Evolutionary conservation across 2,888 invertebrate genomes (phyloP).

Genomic region (Sussaba pulchella): DNA sequence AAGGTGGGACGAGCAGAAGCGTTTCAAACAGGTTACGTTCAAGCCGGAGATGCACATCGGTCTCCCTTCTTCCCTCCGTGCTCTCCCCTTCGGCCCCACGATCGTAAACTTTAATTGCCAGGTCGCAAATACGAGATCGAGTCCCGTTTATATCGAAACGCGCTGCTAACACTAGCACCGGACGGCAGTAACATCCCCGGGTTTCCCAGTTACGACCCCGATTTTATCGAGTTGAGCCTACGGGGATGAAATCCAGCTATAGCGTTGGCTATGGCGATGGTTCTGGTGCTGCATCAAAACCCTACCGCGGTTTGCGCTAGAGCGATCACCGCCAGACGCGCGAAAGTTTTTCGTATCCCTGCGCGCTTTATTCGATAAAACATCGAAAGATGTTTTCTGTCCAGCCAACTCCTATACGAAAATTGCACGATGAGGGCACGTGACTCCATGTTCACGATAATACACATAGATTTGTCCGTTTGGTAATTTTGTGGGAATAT

Average conservation of each 20-base stretch:
- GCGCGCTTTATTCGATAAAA: not conserved
- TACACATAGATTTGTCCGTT: no score
- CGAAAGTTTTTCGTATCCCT: constrained; percentile 32
- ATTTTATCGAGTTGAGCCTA: constrained; percentile 64
- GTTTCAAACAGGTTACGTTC: constrained; percentile 77
- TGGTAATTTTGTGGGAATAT: no score
- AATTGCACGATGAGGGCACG: no score
- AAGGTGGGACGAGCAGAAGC: constrained; percentile 58
- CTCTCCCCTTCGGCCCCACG: constrained; percentile 64
- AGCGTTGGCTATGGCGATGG: constrained; percentile 37
- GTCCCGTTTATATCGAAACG: constrained; percentile 76
- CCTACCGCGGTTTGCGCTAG: no score
- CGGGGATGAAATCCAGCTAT: constrained; percentile 50
- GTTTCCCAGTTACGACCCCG: constrained; percentile 59
- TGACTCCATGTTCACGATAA: no score
- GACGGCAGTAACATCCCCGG: constrained; percentile 68
- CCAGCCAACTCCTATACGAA: no score
- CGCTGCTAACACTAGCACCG: constrained; percentile 63
- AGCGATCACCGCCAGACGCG: constrained; percentile 23
- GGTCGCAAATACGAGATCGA: constrained; percentile 72
- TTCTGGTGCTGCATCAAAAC: constrained; percentile 41
- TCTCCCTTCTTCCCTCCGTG: not conserved
- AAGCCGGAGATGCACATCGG: constrained; percentile 45
- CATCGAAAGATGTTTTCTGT: not conserved
- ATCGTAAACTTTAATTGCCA: constrained; percentile 83